Base-by-base conservation (phyloP, 2,888 invertebrate species). In the Pandemis heparana region DNA sequence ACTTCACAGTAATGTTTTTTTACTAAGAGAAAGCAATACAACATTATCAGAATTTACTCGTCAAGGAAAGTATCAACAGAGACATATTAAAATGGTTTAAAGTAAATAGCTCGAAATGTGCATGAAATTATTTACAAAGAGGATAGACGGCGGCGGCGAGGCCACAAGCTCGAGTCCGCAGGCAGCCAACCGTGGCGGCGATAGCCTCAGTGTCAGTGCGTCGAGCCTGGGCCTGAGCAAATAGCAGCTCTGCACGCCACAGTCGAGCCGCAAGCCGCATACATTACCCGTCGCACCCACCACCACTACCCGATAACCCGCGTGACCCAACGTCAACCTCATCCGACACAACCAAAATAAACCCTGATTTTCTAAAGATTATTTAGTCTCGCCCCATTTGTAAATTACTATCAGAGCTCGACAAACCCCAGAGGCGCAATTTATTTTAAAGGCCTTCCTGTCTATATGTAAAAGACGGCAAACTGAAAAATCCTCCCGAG, bases 361-460 rank as follows among this genome's bases (percentile, higher is more conserved):
- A 51, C 51, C 51, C 69, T 64, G 59, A 70, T 65, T 73, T 71
- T 61, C 51, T 63, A 74, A 76, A 77, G 77, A 77, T 78, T 77
- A 77, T 82, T 81, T 79, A 79, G 78, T 77, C 77, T 76, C 77
- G 70, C 78, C 78, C 78, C 79, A 79, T 84, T 85, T 82, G 82
- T 84, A 85, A 86, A 87, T 86, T 84, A 86, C 83, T 83, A 86
- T 85, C 83, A 83, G 82, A 83, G 82, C 83, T 81, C 77, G 81
- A 83, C 84, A 84, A 80, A 83, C 81, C 89, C 84, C 87, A 75
- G 79, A 78, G 86, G 89, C 84, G 83, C 87, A 87, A 88, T 89
- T 89, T 84, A 83, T 87, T 88, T 86, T 85, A 87, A 84, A 86
- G 86, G 82, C 86, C 85, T 83, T 79, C 83, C 84, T 84, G 85